These are phyloP conservation scores for Silurus lanzhouensis DNA, from an alignment of 2,797 vertebrate species.

Conservation along the genomic window DNA sequence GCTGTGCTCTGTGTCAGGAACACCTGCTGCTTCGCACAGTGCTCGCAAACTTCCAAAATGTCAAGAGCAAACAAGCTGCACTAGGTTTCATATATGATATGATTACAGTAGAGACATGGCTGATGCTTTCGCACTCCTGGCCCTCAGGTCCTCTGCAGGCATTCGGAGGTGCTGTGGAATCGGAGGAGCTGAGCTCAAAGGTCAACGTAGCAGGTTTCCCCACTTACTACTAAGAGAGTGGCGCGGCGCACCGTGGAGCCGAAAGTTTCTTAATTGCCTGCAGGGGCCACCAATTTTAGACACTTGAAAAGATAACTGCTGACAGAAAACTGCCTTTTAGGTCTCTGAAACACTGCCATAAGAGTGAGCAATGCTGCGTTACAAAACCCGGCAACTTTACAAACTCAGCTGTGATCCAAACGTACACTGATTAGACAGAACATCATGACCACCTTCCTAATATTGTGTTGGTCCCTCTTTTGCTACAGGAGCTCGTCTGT, in stretches of 20 bases:
- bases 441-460: no score
- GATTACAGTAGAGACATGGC: background rate
- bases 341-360: background rate
- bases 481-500: no score
- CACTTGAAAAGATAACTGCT: conserved; percentile 27
- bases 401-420: background rate
- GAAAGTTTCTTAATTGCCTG: conserved; percentile 24
- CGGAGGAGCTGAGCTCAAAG: conserved; percentile 25
- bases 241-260: conserved; percentile 13
- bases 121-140: background rate
- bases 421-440: background rate
- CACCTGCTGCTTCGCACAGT: background rate
- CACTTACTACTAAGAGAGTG: conserved; percentile 6
- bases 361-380: background rate
- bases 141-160: background rate
- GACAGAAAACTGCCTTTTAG: background rate
- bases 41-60: background rate
- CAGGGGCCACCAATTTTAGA: conserved; percentile 21
- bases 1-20: background rate
- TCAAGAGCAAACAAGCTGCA: background rate
- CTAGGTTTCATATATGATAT: background rate
- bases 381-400: background rate
- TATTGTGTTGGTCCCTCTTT: no score
- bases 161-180: conserved; percentile 27
- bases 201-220: conserved; percentile 6